Percentiles rank a stretch among this genome's conserved stretches.
These are phyloP conservation scores for Punctoribates punctum DNA, from an alignment of 2,888 invertebrate species.

Conservation along the genomic window DNA sequence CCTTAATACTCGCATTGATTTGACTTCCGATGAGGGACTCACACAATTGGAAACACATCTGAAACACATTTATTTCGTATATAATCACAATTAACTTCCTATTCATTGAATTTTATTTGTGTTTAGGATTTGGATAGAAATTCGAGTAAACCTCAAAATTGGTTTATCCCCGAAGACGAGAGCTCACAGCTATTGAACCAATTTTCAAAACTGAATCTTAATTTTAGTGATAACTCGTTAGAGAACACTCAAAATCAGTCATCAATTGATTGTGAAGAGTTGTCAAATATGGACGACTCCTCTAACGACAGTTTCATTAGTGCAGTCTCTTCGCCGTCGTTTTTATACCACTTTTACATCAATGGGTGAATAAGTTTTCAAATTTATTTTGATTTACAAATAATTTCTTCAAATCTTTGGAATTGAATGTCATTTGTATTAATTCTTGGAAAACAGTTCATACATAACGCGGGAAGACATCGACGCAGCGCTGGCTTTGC, in stretches of 20 bases:
- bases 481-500: conserved; percentile 36
- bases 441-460: background rate
- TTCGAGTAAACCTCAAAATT: background rate
- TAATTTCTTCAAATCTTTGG: too few species aligned
- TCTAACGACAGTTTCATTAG: conserved; percentile 25
- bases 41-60: conserved; percentile 70
- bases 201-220: background rate
- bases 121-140: background rate
- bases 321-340: conserved; percentile 19
- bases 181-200: background rate
- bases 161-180: background rate
- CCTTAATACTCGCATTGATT: conserved; percentile 72
- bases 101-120: background rate
- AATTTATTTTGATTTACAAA: too few species aligned
- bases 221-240: background rate
- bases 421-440: background rate
- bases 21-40: conserved; percentile 70
- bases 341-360: conserved; percentile 33
- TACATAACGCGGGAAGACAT: conserved; percentile 5
- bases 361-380: too few species aligned
- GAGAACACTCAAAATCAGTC: background rate
- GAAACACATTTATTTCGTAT: conserved; percentile 51
- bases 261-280: background rate
- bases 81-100: background rate
- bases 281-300: background rate